Base-by-base conservation (phyloP, 2,888 invertebrate genomes). In the Cephalotes varians region DNA sequence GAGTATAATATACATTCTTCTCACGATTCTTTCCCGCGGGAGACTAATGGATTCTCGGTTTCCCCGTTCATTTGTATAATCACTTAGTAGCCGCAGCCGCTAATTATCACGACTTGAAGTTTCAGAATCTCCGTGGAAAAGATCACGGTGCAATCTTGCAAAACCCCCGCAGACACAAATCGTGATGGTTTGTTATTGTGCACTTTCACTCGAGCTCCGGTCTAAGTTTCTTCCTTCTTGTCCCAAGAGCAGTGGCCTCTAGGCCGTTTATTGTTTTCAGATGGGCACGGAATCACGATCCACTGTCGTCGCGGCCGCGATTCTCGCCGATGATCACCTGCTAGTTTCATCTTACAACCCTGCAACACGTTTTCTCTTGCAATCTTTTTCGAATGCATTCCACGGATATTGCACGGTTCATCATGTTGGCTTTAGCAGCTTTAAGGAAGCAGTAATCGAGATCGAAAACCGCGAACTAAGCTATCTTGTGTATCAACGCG, bases 201-300 rank as follows among this genome's bases (percentile, higher is more conserved):
- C 83, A 89, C 89, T 89, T 89, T 89, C 89, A 89, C 89, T 88
- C 82, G 80, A n/a, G 73, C 9, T 21, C 51, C 31, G 51, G 47
- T 28, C 80, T 40, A 77, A 81, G 79, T 90, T 86, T 88, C 85
- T 89, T 82, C 86, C 84, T 81, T 83, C 84, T 80, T 83, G 86
- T 81, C 74, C 65, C 69, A 80, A 62, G 64, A 54, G 62, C 85
- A 73, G 80, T 44, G 71, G 80, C 49, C 62, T 47, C 72, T 67
- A 51, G 51, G 88, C 85, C 73, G 87, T 88, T 89, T 89, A 89
- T 89, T 89, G 89, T 89, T 87, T 85, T 69, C 73, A 76, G 82
- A 65, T 62, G 54, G 81, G 81, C 85, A 86, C 86, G 88, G 80
- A 85, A 89, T 89, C 89, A 89, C 88, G 89, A 89, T 80, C 82